Evolutionary conservation across 2,797 vertebrate species (phyloP).

Genomic region (Danio kyathit): DNA sequence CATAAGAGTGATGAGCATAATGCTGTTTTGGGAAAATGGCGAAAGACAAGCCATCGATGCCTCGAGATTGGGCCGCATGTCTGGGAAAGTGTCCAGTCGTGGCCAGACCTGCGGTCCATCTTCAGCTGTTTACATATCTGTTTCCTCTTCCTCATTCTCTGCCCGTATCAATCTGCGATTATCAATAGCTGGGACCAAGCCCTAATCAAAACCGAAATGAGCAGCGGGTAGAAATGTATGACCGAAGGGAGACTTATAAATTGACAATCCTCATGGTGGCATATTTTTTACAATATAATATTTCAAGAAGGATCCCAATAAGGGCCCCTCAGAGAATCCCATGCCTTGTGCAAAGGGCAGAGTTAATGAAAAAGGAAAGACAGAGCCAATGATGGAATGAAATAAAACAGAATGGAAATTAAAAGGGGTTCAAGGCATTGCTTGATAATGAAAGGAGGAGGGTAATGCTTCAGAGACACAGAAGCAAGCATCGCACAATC

Average conservation of each 20-base stretch:
- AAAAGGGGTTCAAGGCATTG: constrained; percentile 79
- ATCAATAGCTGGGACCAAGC: constrained; percentile 62
- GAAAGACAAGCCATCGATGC: constrained; percentile 46
- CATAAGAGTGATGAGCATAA: constrained; percentile 59
- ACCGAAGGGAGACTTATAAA: constrained; percentile 59
- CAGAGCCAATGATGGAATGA: constrained; percentile 69
- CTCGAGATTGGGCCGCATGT: constrained; percentile 44
- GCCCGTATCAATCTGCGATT: constrained; percentile 57
- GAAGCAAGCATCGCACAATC: constrained; percentile 81
- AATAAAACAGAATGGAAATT: constrained; percentile 70
- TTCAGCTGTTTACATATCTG: constrained; percentile 52
- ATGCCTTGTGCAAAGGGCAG: constrained; percentile 54
- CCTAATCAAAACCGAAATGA: constrained; percentile 64
- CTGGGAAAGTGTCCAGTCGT: constrained; percentile 58
- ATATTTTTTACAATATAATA: constrained; percentile 65
- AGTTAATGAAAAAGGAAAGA: constrained; percentile 66
- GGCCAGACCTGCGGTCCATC: constrained; percentile 53
- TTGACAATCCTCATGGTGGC: constrained; percentile 63
- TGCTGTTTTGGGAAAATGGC: constrained; percentile 56
- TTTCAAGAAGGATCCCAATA: constrained; percentile 59
- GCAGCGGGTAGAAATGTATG: constrained; percentile 53
- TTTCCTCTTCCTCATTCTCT: constrained; percentile 49
- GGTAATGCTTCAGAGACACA: constrained; percentile 80
- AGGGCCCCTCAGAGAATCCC: constrained; percentile 34
- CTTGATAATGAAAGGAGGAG: constrained; percentile 80